These are phyloP conservation scores for Calyptomena viridis DNA, from an alignment of 2,113 vertebrate species.

Conservation along the genomic window DNA sequence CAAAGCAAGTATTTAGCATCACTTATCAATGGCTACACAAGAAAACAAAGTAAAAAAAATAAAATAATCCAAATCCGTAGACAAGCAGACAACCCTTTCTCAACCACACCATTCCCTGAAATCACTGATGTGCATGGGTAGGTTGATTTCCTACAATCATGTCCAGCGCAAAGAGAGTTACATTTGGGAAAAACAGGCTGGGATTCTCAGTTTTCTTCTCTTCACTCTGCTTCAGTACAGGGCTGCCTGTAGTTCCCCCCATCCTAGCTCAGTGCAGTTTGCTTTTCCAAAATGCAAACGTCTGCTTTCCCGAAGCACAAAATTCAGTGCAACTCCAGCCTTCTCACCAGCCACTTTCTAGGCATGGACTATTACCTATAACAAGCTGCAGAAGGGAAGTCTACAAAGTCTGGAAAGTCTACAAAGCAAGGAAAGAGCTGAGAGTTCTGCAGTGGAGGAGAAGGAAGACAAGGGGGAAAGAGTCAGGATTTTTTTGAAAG, in stretches of 20 bases:
- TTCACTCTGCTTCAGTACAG: rapidly evolving
- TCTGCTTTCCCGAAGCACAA: background rate
- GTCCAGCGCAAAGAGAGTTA: background rate
- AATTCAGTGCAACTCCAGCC: background rate
- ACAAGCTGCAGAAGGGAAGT: background rate
- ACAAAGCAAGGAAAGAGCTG: background rate
- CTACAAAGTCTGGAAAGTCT: background rate
- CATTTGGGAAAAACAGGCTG: background rate
- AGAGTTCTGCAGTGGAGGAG: background rate
- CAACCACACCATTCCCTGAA: background rate
- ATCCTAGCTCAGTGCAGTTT: background rate
- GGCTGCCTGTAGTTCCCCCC: background rate
- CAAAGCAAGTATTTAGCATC: background rate
- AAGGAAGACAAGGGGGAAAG: background rate
- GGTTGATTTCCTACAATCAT: background rate
- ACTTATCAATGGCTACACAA: background rate
- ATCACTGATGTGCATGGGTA: rapidly evolving
- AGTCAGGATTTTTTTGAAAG: background rate
- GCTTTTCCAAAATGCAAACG: background rate
- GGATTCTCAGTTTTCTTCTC: background rate
- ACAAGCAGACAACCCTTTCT: background rate
- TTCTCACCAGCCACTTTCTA: background rate
- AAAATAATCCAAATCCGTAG: background rate
- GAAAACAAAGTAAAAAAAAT: background rate
- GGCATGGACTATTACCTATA: background rate